These are phyloP conservation scores for Bombus cullumanus DNA, from an alignment of 1,140 invertebrate genomes.

Conservation along the genomic window DNA sequence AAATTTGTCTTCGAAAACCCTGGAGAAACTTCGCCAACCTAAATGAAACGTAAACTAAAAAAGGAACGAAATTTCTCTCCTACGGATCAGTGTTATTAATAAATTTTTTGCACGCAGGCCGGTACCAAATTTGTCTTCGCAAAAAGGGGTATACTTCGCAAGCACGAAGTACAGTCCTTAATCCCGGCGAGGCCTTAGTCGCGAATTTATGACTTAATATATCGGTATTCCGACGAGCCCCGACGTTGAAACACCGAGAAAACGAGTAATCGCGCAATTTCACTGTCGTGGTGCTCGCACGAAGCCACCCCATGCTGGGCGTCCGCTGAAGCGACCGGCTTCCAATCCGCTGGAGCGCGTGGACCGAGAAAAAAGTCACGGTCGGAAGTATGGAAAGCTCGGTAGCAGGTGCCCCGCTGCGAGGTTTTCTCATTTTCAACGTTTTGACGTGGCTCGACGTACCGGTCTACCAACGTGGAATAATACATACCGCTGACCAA, in stretches of 20 bases:
- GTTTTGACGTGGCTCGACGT: slow-evolving; percentile 43
- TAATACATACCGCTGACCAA: slow-evolving; percentile 40
- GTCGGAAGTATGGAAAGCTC: slow-evolving; percentile 35
- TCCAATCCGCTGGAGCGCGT: slow-evolving; percentile 15
- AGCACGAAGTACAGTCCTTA: neutral
- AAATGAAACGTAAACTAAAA: neutral
- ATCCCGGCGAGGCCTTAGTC: slow-evolving; percentile 3
- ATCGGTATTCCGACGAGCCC: neutral
- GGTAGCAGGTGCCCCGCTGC: slow-evolving; percentile 55
- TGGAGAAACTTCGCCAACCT: neutral
- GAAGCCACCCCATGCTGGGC: slow-evolving; percentile 41
- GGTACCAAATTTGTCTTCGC: neutral
- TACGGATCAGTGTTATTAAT: neutral
- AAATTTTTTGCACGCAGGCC: neutral
- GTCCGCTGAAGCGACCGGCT: neutral
- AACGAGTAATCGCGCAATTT: slow-evolving; percentile 48
- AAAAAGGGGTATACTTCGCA: neutral
- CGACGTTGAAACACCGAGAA: slow-evolving; percentile 42
- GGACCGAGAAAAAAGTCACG: slow-evolving; percentile 31
- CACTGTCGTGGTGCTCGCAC: slow-evolving; percentile 27
- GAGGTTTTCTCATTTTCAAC: slow-evolving; percentile 43
- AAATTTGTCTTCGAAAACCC: neutral
- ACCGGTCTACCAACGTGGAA: slow-evolving; percentile 26
- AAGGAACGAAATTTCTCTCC: no score
- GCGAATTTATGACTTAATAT: slow-evolving; percentile 40